A percentile compares a stretch with the other conserved stretches of the same genome.
phyloP scores from a whole-genome alignment of 2,113 vertebrate genomes.

The Varanus salvator region DNA sequence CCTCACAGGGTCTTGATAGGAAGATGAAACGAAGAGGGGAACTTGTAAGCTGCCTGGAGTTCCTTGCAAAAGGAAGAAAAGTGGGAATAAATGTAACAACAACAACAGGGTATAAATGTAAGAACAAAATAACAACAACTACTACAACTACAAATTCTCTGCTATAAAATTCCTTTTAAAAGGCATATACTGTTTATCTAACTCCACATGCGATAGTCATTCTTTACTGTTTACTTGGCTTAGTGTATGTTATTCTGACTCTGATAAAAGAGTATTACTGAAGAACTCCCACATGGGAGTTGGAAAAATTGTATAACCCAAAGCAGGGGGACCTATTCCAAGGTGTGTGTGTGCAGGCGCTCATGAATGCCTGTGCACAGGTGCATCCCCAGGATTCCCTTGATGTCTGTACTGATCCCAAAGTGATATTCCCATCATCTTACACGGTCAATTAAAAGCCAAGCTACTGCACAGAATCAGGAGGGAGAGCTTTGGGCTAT shows the following conservation, averaged over 20 bases:
- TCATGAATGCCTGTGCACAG: too few species aligned
- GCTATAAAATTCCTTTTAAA: constrained; percentile 50
- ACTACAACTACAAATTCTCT: constrained; percentile 43
- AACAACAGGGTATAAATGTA: too few species aligned
- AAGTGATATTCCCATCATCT: too few species aligned
- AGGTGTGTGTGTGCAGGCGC: background rate
- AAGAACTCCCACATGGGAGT: background rate
- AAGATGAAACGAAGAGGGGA: too few species aligned
- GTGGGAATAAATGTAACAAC: too few species aligned
- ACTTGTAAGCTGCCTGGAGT: too few species aligned
- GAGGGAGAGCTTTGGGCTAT: too few species aligned
- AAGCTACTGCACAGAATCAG: too few species aligned
- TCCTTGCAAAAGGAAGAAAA: too few species aligned
- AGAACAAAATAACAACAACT: too few species aligned
- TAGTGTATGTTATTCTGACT: constrained; percentile 13
- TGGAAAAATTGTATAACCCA: constrained; percentile 26
- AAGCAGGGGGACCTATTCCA: background rate
- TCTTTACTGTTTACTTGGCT: constrained; percentile 45
- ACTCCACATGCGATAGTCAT: constrained; percentile 29
- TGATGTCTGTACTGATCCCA: background rate
- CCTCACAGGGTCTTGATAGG: too few species aligned
- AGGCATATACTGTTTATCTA: constrained; percentile 43
- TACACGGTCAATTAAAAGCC: too few species aligned
- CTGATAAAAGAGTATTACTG: constrained; percentile 41
- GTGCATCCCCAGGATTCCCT: background rate